phyloP scores from a whole-genome alignment of 2,113 vertebrate genomes.

The Tenrec ecaudatus region DNA sequence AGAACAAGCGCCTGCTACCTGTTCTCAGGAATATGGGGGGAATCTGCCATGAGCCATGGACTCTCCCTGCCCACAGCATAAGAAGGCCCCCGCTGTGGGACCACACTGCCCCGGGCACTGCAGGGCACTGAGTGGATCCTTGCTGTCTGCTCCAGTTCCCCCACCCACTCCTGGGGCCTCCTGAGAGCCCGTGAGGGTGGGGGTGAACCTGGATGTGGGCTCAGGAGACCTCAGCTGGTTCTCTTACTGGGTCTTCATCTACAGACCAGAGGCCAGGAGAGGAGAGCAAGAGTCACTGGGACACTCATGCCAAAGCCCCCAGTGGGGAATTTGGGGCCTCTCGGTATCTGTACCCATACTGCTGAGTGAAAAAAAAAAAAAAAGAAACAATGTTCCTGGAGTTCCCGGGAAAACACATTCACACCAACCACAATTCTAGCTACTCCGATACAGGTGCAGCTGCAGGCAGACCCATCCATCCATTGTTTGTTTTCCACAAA shows the following conservation, averaged over 20 bases:
- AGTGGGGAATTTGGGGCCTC: not conserved
- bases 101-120: not conserved
- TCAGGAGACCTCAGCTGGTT: not conserved
- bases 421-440: not conserved
- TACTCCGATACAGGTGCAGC: constrained; percentile 2
- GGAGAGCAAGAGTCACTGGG: not conserved
- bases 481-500: not conserved
- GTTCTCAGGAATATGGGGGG: not conserved
- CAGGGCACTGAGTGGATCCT: not conserved
- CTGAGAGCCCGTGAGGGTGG: not conserved
- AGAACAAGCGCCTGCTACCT: not conserved
- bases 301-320: not conserved
- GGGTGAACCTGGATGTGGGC: too few species aligned
- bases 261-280: not conserved
- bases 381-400: constrained; percentile 9
- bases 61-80: not conserved
- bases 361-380: constrained; percentile 4
- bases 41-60: not conserved
- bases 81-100: not conserved
- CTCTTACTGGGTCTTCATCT: not conserved
- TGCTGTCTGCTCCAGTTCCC: not conserved
- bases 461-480: not conserved
- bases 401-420: constrained; percentile 50
- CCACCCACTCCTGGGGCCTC: not conserved
- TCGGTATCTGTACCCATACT: not conserved